Evolutionary conservation across 2,888 invertebrate genomes (phyloP).

Genomic region (Tiliacea aurago): DNA sequence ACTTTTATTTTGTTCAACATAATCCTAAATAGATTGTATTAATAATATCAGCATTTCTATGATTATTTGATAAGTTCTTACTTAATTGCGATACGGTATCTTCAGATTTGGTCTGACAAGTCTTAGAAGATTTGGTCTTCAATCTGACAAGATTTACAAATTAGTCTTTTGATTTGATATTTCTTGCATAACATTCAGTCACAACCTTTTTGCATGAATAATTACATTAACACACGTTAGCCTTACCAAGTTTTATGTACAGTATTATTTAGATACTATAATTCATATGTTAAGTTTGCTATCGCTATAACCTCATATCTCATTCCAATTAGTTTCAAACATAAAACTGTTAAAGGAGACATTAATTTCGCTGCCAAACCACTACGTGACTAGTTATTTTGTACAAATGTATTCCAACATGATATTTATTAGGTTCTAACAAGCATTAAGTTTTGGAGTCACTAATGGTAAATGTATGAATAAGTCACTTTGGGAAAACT

Average conservation of each 20-base stretch:
- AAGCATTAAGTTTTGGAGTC: background rate
- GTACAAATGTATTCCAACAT: conserved; percentile 18
- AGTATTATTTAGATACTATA: background rate
- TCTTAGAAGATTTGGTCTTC: too few species aligned
- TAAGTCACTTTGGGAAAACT: background rate
- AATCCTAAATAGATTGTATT: background rate
- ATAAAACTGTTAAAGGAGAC: conserved; percentile 23
- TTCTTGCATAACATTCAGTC: background rate
- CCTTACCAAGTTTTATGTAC: background rate
- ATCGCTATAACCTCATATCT: conserved; percentile 11
- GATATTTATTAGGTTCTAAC: conserved; percentile 25
- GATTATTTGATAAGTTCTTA: too few species aligned
- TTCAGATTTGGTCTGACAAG: too few species aligned
- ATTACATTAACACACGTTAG: background rate
- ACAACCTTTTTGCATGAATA: background rate
- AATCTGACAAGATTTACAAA: background rate
- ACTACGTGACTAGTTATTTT: conserved; percentile 25
- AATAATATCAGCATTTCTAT: too few species aligned
- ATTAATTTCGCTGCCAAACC: conserved; percentile 25
- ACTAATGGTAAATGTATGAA: background rate
- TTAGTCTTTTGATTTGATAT: background rate
- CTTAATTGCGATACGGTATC: too few species aligned
- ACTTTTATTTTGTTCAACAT: background rate
- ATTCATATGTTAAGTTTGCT: conserved; percentile 6
- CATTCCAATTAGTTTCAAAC: conserved; percentile 35